A percentile compares a stretch with the other conserved stretches of the same genome.
phyloP scores from a whole-genome alignment of 1,140 invertebrate species.

The Drosophila pallidifrons region DNA sequence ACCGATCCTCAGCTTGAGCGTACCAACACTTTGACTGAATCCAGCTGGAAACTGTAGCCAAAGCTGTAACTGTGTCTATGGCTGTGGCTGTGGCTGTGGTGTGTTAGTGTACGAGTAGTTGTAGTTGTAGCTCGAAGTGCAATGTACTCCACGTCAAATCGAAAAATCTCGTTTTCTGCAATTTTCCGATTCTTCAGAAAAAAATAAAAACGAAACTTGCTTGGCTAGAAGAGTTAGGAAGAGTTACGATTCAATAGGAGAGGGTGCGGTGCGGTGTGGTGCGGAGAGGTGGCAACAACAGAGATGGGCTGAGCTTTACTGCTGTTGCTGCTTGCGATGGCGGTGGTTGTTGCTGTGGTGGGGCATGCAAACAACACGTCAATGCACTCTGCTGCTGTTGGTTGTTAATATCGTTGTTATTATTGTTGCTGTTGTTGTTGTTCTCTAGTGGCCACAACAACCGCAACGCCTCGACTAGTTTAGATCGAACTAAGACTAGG shows the following conservation, averaged over 20 bases:
- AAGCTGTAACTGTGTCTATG: neutral
- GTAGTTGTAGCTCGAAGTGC: slow-evolving; percentile 66
- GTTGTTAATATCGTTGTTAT: slow-evolving; percentile 7
- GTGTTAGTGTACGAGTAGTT: slow-evolving; percentile 11
- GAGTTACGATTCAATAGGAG: slow-evolving; percentile 10
- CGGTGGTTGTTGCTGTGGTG: slow-evolving; percentile 26
- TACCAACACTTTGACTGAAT: slow-evolving; percentile 40
- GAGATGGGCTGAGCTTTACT: slow-evolving; percentile 49
- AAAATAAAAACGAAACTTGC: slow-evolving; percentile 75
- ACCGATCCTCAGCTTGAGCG: slow-evolving; percentile 60
- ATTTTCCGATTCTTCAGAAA: slow-evolving; percentile 80
- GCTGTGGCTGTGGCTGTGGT: slow-evolving; percentile 26
- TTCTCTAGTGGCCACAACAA: slow-evolving; percentile 40
- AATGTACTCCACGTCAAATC: slow-evolving; percentile 70
- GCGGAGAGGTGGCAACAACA: neutral
- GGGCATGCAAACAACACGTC: slow-evolving; percentile 78
- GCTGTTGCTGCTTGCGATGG: slow-evolving; percentile 8
- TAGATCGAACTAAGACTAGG: slow-evolving; percentile 72
- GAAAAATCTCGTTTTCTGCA: slow-evolving; percentile 79
- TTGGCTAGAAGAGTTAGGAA: slow-evolving; percentile 50
- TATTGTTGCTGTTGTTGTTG: slow-evolving; percentile 31
- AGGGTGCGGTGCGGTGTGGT: neutral
- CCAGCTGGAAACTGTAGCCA: slow-evolving; percentile 45
- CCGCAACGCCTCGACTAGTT: slow-evolving; percentile 80
- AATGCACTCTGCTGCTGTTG: slow-evolving; percentile 68